Evolutionary conservation across 2,113 vertebrate species (phyloP).

Genomic region (Oncorhynchus gorbuscha): DNA sequence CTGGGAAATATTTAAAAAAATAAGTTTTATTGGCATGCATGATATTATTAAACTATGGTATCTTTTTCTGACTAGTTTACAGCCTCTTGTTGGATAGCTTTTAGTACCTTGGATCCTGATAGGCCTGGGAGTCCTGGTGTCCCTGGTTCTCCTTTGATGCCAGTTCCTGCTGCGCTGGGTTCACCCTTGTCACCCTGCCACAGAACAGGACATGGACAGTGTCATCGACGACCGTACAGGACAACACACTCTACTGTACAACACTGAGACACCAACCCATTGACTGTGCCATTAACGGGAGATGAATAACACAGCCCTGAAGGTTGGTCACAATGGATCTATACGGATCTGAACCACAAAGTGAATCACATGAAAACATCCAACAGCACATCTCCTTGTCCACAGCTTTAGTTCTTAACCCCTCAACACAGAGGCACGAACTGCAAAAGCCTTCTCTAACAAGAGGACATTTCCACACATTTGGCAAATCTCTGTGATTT

Average conservation of each 20-base stretch:
- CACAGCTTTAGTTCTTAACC: not conserved
- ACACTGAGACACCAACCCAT: not conserved
- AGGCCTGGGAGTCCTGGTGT: slow-evolving; percentile 79
- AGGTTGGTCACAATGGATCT: not conserved
- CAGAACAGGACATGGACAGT: slow-evolving; percentile 30
- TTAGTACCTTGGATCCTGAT: slow-evolving; percentile 67
- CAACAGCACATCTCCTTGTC: not conserved
- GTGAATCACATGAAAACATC: not conserved
- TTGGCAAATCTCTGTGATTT: not conserved
- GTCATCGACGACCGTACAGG: not conserved
- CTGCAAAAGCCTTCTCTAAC: not conserved
- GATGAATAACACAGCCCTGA: no score
- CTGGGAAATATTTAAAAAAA: slow-evolving; percentile 35
- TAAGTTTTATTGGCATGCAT: not conserved
- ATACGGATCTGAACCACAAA: not conserved
- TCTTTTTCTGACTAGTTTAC: not conserved
- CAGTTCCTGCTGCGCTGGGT: slow-evolving; percentile 70
- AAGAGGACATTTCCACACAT: not conserved
- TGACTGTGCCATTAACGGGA: not conserved
- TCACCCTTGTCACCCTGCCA: slow-evolving; percentile 88
- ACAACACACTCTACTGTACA: slow-evolving; percentile 61
- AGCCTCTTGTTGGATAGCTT: not conserved
- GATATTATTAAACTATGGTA: not conserved
- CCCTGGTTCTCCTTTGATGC: slow-evolving; percentile 87
- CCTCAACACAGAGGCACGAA: not conserved